Conservation (phyloP, 2,113 vertebrate species). For the Hirundichthys speculiger region DNA sequence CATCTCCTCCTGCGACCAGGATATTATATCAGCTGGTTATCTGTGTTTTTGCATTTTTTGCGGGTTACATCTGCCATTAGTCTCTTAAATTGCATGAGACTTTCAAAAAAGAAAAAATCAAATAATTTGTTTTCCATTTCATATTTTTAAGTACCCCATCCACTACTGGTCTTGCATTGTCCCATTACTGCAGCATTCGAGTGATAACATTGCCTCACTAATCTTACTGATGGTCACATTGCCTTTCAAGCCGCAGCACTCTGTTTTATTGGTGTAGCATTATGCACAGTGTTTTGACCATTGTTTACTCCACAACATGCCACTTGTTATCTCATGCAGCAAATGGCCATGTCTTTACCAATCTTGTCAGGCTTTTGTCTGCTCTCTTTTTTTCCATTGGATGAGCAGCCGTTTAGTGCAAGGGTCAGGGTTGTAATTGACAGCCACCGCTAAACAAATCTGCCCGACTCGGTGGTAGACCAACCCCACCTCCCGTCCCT, state of each 20-base stretch:
- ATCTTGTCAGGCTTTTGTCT: slow-evolving; percentile 77
- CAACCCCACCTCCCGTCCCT: slow-evolving; percentile 51
- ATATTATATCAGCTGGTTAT: neutral
- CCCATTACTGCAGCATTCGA: slow-evolving; percentile 43
- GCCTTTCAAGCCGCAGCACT: slow-evolving; percentile 65
- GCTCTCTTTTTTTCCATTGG: slow-evolving; percentile 53
- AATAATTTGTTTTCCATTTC: slow-evolving; percentile 65
- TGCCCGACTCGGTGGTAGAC: slow-evolving; percentile 63
- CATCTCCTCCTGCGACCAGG: neutral
- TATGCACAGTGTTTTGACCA: slow-evolving; percentile 53
- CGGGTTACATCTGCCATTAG: slow-evolving; percentile 55
- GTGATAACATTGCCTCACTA: slow-evolving; percentile 62
- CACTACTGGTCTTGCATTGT: slow-evolving; percentile 20
- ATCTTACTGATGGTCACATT: slow-evolving; percentile 69
- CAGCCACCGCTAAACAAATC: slow-evolving; percentile 85
- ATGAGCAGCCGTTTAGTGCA: slow-evolving; percentile 77
- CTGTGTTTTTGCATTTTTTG: slow-evolving; percentile 3
- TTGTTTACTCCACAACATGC: slow-evolving; percentile 73
- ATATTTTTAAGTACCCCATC: slow-evolving; percentile 66
- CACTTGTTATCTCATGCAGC: slow-evolving; percentile 74
- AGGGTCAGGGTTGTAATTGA: slow-evolving; percentile 84
- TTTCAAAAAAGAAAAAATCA: slow-evolving; percentile 60
- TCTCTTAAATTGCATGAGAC: slow-evolving; percentile 60
- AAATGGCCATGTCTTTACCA: slow-evolving; percentile 76
- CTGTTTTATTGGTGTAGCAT: slow-evolving; percentile 72